These are phyloP conservation scores for Parauchenoglanis punctatus DNA, from an alignment of 2,797 vertebrate genomes.

Conservation along the genomic window DNA sequence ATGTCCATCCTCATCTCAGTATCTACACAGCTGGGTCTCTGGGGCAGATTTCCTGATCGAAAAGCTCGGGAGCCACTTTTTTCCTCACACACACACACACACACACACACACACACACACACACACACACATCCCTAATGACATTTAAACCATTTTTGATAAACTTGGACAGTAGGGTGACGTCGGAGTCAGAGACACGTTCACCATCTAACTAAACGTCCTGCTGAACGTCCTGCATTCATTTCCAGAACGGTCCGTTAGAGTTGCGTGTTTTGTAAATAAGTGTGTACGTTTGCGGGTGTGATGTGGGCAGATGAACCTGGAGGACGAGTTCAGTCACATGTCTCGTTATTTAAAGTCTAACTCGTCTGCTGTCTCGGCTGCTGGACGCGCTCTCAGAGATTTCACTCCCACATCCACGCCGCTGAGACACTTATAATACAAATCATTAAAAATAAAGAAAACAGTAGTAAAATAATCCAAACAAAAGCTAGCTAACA, in stretches of 20 bases:
- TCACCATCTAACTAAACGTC: neutral
- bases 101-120: too few species aligned
- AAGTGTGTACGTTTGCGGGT: neutral
- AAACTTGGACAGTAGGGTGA: neutral
- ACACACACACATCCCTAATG: neutral
- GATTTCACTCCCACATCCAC: too few species aligned
- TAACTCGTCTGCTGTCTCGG: neutral
- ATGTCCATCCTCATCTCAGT: neutral
- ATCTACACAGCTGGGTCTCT: neutral
- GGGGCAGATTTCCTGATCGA: neutral
- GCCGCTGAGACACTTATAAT: neutral
- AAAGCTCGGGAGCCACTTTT: neutral
- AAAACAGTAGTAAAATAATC: neutral
- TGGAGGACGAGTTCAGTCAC: constrained; percentile 9
- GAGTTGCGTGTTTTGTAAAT: constrained; percentile 3
- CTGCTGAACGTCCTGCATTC: neutral
- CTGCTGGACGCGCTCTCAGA: neutral
- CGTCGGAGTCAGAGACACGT: neutral
- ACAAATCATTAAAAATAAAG: neutral
- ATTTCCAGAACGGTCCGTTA: neutral
- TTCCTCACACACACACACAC: neutral
- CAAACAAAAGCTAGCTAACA: neutral
- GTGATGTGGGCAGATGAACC: constrained; percentile 9
- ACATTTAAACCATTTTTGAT: neutral
- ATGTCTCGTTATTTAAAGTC: neutral